Evolutionary conservation across 2,888 invertebrate genomes (phyloP), one percentile per base, ranked within the genome.

Genomic region (Macrophya alboannulata): DNA sequence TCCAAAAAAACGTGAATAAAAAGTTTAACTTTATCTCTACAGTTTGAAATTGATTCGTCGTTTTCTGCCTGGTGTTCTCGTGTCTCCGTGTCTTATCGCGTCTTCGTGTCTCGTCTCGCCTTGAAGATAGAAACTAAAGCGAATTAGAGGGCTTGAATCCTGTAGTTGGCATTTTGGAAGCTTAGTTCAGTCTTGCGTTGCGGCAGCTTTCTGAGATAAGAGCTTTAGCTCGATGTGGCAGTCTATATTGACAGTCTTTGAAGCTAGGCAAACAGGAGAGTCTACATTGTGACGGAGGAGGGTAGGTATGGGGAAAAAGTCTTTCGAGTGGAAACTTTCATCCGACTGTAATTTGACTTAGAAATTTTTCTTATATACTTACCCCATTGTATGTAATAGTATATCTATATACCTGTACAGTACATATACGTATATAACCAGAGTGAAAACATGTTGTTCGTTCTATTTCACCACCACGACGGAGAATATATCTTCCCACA

Each of bases 151-250:
- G 31, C 55, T 77, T 55, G 77, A 25, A 55, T 77, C 77, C 31
- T 31, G 77, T 77, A 55, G 77, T 77, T 77, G 77, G 77, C 77
- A 51, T 77, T 77, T 77, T 77, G 31, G 51, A 77, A 77, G 77
- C 77, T 77, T 77, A 77, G 77, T 77, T 77, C 77, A 77, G 77
- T 77, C 77, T 77, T 51, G 51, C 77, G 55, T 77, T 77, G 17
- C 55, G 37, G 31, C 77, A 77, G 77, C 48, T 51, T 55, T 77
- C 77, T 77, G 17, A 48, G 77, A 77, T 55, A 77, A 37, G 51
- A 55, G 77, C 48, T 77, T 77, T 77, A 55, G 43, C 72, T 12
- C 43, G 17, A 74, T 55, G 31, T 51, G 45, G 12, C 43, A 74
- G 74, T 74, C 74, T 74, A 43, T 74, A 74, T 74, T 45, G 74